Conservation (phyloP, 2,888 invertebrate genomes). For the Cantharis nigra region DNA sequence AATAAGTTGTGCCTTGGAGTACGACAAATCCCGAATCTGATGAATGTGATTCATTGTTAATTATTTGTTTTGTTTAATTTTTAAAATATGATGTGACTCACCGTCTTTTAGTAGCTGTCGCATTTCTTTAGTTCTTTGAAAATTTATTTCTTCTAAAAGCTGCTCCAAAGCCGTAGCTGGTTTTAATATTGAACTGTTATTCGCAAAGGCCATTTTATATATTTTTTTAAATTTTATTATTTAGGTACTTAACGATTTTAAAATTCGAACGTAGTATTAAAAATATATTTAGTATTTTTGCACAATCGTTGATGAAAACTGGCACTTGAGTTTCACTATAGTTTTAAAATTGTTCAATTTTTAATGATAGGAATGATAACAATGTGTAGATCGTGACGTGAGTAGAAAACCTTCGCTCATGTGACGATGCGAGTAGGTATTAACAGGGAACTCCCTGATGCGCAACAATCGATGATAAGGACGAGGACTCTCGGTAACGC, state of each 20-base stretch:
- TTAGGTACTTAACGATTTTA: neutral
- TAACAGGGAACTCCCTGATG: constrained; percentile 21
- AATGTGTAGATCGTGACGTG: neutral
- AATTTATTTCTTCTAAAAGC: constrained; percentile 87
- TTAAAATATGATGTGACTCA: constrained; percentile 48
- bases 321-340: neutral
- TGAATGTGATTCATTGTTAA: constrained; percentile 37
- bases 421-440: neutral
- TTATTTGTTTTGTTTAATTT: neutral
- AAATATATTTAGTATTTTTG: neutral
- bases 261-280: neutral
- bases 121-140: constrained; percentile 90
- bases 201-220: constrained; percentile 50
- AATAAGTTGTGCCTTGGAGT: constrained; percentile 90
- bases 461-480: constrained; percentile 23
- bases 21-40: constrained; percentile 90
- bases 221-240: neutral
- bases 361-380: neutral
- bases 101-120: constrained; percentile 87
- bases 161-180: constrained; percentile 80
- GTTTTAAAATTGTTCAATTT: neutral
- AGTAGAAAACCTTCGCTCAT: neutral
- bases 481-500: constrained; percentile 10
- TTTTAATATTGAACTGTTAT: constrained; percentile 52
- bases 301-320: constrained; percentile 13